Conservation (phyloP, 2,113 vertebrate species). For the Laterallus jamaicensis region DNA sequence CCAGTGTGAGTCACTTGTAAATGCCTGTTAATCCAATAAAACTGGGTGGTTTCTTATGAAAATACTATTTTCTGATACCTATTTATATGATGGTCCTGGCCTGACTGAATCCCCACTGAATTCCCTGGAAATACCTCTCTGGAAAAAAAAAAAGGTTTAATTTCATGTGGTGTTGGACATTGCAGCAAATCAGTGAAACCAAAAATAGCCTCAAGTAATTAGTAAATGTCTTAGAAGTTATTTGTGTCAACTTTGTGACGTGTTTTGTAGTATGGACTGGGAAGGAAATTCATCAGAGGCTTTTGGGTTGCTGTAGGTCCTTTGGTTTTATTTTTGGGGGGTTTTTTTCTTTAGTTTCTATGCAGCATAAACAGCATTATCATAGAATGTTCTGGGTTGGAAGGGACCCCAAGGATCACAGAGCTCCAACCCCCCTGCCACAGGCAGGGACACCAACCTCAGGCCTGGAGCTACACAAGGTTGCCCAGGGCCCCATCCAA, state of each 20-base stretch:
- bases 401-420: no score
- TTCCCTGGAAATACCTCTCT: conserved; percentile 16
- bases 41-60: conserved; percentile 31
- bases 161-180: not conserved
- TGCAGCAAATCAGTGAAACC: not conserved
- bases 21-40: conserved; percentile 60
- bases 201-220: conserved; percentile 13
- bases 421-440: no score
- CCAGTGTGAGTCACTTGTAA: conserved; percentile 54
- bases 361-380: not conserved
- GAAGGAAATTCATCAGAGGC: not conserved
- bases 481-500: no score
- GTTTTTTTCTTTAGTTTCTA: not conserved
- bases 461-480: no score
- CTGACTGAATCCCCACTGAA: not conserved
- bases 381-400: no score
- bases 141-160: not conserved
- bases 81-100: conserved; percentile 20
- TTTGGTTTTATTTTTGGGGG: no score
- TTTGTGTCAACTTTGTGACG: not conserved
- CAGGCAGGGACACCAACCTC: no score
- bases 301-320: not conserved
- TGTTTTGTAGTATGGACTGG: not conserved
- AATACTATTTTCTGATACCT: conserved; percentile 48
- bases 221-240: not conserved